phyloP scores from a whole-genome alignment of 2,888 invertebrate species.

The Volucella inanis region DNA sequence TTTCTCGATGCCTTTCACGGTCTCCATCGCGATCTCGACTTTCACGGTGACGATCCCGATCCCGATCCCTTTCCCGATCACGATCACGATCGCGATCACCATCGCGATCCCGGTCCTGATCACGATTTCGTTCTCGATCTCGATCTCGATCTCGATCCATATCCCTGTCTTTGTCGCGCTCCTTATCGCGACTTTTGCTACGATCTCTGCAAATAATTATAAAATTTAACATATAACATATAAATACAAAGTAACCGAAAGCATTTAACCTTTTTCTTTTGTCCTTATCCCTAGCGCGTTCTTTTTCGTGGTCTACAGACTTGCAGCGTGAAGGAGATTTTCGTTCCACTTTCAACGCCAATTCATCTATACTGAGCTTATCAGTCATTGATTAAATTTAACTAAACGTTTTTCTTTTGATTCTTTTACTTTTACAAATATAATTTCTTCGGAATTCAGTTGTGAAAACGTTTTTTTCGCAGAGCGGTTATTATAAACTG shows the following conservation, averaged over 20 bases:
- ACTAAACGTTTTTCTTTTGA: background rate
- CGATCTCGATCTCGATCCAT: conserved; percentile 77
- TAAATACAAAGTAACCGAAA: background rate
- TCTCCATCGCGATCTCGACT: conserved; percentile 45
- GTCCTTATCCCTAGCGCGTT: conserved; percentile 80
- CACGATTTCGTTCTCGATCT: conserved; percentile 55
- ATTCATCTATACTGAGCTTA: conserved; percentile 37
- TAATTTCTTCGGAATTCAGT: background rate
- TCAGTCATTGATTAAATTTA: conserved; percentile 47
- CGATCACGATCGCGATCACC: conserved; percentile 62
- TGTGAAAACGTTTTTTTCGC: conserved; percentile 11
- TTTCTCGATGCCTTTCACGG: conserved; percentile 34
- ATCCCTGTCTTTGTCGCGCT: conserved; percentile 64
- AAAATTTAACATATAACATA: background rate
- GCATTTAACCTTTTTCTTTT: conserved; percentile 44
- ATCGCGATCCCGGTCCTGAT: conserved; percentile 62
- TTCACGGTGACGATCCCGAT: conserved; percentile 58
- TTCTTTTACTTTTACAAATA: background rate
- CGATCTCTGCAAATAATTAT: conserved; percentile 41
- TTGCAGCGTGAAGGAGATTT: conserved; percentile 50
- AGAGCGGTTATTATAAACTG: conserved; percentile 19
- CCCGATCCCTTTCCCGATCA: conserved; percentile 70
- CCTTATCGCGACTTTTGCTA: conserved; percentile 74
- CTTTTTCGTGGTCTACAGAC: conserved; percentile 80
- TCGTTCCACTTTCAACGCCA: conserved; percentile 61